A percentile compares a stretch with the other conserved stretches of the same genome.
phyloP scores from a whole-genome alignment of 2,113 vertebrate genomes.

The Oxyura jamaicensis region DNA sequence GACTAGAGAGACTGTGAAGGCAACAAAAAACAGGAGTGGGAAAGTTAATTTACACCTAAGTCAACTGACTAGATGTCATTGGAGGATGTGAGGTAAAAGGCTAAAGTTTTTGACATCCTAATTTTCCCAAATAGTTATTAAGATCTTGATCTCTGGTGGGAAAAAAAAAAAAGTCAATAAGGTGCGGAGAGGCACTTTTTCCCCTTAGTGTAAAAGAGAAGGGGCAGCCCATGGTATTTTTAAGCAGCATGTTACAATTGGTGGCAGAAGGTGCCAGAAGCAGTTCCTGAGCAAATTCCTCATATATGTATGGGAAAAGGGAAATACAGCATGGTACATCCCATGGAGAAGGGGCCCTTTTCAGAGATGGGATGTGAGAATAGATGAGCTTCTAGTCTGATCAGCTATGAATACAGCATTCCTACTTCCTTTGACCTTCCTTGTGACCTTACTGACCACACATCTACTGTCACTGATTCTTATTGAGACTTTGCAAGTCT shows the following conservation, averaged over 20 bases:
- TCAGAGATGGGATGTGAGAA: not conserved
- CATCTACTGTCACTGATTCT: not conserved
- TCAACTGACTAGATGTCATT: not conserved
- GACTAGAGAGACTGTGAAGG: not conserved
- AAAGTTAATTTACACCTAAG: not conserved
- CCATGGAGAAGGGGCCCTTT: not conserved
- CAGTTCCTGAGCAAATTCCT: not conserved
- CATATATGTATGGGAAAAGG: not conserved
- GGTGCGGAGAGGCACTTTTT: not conserved
- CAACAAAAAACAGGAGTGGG: not conserved
- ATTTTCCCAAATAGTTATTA: not conserved
- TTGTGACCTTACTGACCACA: not conserved
- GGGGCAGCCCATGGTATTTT: not conserved
- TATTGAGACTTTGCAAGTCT: not conserved
- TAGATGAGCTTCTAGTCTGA: not conserved
- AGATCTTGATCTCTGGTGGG: not conserved
- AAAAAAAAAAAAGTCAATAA: not conserved
- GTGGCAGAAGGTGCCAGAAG: not conserved
- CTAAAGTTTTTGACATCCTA: not conserved
- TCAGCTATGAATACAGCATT: not conserved
- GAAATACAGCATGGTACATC: not conserved
- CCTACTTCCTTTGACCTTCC: not conserved
- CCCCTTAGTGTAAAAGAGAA: not conserved
- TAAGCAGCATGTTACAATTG: not conserved
- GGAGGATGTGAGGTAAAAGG: not conserved